Conservation (phyloP, 2,888 invertebrate species). For the Caenorhabditis angaria region DNA sequence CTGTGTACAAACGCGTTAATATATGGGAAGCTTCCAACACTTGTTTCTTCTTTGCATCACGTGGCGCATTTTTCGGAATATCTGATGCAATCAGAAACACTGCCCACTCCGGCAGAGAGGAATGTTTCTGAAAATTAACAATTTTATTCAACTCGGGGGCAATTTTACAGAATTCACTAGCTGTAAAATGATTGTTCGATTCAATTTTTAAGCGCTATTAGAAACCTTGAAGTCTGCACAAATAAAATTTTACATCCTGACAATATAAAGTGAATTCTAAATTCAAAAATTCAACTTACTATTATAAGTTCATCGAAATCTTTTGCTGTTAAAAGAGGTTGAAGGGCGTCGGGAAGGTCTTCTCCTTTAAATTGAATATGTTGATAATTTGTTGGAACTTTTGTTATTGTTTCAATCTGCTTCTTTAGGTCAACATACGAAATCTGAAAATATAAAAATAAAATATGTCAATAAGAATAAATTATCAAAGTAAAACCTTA, state of each 20-base stretch:
- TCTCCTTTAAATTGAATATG: conserved; percentile 17
- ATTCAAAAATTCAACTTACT: conserved; percentile 14
- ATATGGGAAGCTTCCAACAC: conserved; percentile 3
- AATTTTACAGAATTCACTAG: too few species aligned
- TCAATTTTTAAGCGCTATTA: too few species aligned
- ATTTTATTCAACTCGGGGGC: too few species aligned
- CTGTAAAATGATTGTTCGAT: too few species aligned
- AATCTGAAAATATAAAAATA: conserved; percentile 28
- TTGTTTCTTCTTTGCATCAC: conserved; percentile 1
- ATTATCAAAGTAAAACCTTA: conserved; percentile 25
- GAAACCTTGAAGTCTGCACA: too few species aligned
- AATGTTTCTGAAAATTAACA: conserved; percentile 12
- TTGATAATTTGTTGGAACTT: conserved; percentile 19
- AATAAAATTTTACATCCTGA: too few species aligned
- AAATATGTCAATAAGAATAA: conserved; percentile 9
- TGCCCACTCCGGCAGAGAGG: conserved; percentile 6
- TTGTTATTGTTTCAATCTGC: conserved; percentile 19
- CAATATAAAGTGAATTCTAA: neutral
- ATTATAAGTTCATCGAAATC: conserved; percentile 22
- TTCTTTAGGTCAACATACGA: conserved; percentile 17
- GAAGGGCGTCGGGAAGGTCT: conserved; percentile 11
- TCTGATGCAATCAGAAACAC: conserved; percentile 5
- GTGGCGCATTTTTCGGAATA: conserved; percentile 2
- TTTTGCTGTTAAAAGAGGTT: conserved; percentile 13
- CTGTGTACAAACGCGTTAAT: neutral